A percentile compares a stretch with the other conserved stretches of the same genome.
Conservation (phyloP, 1,140 invertebrate species). For the Hermetia illucens region DNA sequence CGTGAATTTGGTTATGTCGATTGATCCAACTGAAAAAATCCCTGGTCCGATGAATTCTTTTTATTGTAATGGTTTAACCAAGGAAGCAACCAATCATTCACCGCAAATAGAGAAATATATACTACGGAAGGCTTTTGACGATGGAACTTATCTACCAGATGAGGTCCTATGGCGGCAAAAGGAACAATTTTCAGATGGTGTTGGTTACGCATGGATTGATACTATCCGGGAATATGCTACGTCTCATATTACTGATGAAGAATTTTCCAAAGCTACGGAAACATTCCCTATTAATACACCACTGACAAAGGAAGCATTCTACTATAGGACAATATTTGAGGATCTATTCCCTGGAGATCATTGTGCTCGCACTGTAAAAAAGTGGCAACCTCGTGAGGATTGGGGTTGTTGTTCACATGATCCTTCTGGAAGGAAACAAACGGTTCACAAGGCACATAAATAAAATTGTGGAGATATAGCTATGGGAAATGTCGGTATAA, state of each 20-base stretch:
- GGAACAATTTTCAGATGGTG: slow-evolving; percentile 83
- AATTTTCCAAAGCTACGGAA: slow-evolving; percentile 39
- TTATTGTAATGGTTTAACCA: slow-evolving; percentile 22
- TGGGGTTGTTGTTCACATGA: slow-evolving; percentile 29
- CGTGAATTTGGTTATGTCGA: slow-evolving; percentile 55
- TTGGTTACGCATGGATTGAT: slow-evolving; percentile 38
- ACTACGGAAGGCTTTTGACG: slow-evolving; percentile 60
- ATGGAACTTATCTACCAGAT: slow-evolving; percentile 55
- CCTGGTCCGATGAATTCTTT: slow-evolving; percentile 42
- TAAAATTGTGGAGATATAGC: no score
- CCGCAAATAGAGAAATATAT: slow-evolving; percentile 63
- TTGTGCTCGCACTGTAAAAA: slow-evolving; percentile 20
- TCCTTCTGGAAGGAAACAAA: slow-evolving; percentile 25
- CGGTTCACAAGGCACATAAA: slow-evolving; percentile 13
- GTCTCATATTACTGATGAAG: slow-evolving; percentile 46
- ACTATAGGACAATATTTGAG: slow-evolving; percentile 47
- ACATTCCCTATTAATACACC: slow-evolving; percentile 57
- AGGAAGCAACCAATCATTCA: slow-evolving; percentile 4
- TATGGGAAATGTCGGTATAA: no score
- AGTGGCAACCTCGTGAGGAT: slow-evolving; percentile 25
- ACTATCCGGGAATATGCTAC: slow-evolving; percentile 35
- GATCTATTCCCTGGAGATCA: slow-evolving; percentile 21
- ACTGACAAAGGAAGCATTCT: slow-evolving; percentile 67
- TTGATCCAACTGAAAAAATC: slow-evolving; percentile 49
- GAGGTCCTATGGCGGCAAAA: slow-evolving; percentile 84